A percentile compares a stretch with the other conserved stretches of the same genome.
These are phyloP conservation scores for Lingula anatina DNA, from an alignment of 2,888 invertebrate genomes.

Conservation along the genomic window DNA sequence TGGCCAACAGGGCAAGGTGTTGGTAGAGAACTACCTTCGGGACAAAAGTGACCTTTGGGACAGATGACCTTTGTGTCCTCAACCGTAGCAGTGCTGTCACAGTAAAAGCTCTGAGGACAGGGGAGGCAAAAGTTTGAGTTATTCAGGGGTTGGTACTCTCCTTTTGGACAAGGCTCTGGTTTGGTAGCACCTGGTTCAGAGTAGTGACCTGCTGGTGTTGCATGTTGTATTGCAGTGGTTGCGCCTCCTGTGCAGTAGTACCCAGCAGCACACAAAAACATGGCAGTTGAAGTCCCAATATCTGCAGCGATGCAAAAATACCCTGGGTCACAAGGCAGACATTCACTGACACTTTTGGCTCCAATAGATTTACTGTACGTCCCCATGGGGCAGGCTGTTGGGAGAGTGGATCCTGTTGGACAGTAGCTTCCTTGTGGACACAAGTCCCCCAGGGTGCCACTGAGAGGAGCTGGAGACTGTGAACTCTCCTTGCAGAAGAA, in stretches of 20 bases:
- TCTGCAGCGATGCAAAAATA: constrained; percentile 44
- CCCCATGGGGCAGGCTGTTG: constrained; percentile 37
- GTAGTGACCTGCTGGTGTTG: constrained; percentile 38
- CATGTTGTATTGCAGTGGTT: constrained; percentile 35
- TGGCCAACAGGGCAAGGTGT: too few species aligned
- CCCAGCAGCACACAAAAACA: constrained; percentile 37
- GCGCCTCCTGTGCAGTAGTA: constrained; percentile 48
- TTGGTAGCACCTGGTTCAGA: constrained; percentile 40
- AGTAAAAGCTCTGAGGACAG: constrained; percentile 46
- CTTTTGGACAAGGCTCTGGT: constrained; percentile 40
- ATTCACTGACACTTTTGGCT: constrained; percentile 40
- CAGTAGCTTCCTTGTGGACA: constrained; percentile 48
- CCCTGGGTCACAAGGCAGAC: constrained; percentile 47
- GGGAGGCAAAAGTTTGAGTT: constrained; percentile 25
- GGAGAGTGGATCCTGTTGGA: constrained; percentile 38
- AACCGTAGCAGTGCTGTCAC: constrained; percentile 34
- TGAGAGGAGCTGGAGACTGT: constrained; percentile 48
- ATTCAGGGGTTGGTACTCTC: constrained; percentile 32
- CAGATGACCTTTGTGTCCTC: too few species aligned
- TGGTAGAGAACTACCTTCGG: too few species aligned
- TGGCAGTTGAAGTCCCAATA: constrained; percentile 32
- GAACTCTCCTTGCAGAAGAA: constrained; percentile 45
- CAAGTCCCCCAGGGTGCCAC: constrained; percentile 43
- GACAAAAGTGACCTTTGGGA: too few species aligned
- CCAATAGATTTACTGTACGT: constrained; percentile 41